Percentiles rank a stretch among this genome's conserved stretches.
phyloP scores from a whole-genome alignment of 2,113 vertebrate species.

The Electrona antarctica region DNA sequence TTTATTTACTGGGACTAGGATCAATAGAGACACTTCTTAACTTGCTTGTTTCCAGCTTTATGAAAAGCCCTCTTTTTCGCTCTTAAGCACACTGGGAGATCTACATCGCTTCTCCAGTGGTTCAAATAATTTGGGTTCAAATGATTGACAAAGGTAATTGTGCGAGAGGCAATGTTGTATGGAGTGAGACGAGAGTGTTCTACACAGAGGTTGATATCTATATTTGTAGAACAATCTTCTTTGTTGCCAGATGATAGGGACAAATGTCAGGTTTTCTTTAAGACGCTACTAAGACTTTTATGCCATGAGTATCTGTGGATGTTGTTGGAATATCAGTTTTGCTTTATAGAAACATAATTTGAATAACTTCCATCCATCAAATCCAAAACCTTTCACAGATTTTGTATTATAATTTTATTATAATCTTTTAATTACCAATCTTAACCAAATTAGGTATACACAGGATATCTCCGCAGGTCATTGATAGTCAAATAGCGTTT shows the following conservation, averaged over 20 bases:
- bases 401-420: too few species aligned
- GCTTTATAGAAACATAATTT: too few species aligned
- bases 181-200: conserved; percentile 33
- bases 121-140: conserved; percentile 75
- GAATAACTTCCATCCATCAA: too few species aligned
- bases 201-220: conserved; percentile 56
- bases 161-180: conserved; percentile 53
- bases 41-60: conserved; percentile 74
- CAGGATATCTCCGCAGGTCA: too few species aligned
- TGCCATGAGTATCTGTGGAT: too few species aligned
- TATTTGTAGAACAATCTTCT: conserved; percentile 57
- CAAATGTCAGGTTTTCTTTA: conserved; percentile 49
- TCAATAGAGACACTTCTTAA: conserved; percentile 77
- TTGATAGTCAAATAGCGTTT: too few species aligned
- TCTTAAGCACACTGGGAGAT: conserved; percentile 65
- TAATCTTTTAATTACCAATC: too few species aligned
- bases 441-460: too few species aligned
- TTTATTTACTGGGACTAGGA: conserved; percentile 77
- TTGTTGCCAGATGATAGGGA: conserved; percentile 57
- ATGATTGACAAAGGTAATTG: conserved; percentile 84
- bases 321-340: too few species aligned
- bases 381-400: too few species aligned
- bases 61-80: conserved; percentile 72
- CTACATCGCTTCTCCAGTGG: conserved; percentile 77
- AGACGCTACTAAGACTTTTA: conserved; percentile 42